Evolutionary conservation across 2,797 vertebrate species (phyloP), one percentile per base, ranked within the genome.

Genomic region (Phyllotis vaccarum): DNA sequence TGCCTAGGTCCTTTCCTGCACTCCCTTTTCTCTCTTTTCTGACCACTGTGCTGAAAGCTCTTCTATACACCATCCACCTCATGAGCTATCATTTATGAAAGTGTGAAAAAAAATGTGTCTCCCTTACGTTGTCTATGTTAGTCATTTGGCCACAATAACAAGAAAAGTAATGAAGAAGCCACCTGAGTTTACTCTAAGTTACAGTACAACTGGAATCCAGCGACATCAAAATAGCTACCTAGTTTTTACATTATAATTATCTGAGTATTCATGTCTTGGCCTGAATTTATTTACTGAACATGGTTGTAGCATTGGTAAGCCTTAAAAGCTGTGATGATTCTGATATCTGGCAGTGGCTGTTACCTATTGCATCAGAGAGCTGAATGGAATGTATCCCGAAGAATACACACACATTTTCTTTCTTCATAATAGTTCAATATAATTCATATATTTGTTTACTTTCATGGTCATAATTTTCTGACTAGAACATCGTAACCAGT

Each of bases 121-220:
- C 6, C 56, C 40, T 40, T 62, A 89, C 16, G 27, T n/a, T 78
- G 58, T 74, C 46, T 64, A 37, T n/a, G 40, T 8, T 24, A 64
- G 60, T 46, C 31, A 62, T 62, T 75, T 76, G 56, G 12, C n/a
- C 8, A 76, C 0, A 76, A 46, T 62, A 62, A 16, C 17, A 89
- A 89, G 17, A 16, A 75, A 75, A 24, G 2, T 34, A 76, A 62
- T 21, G 22, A 62, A 46, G n/a, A 3, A 62, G 5, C 21, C 1
- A 5, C 29, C 5, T 17, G n/a, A n/a, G 58, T 96, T 95, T 85
- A 86, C 62, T 52, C 86, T 87, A 66, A 96, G 9, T n/a, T 85
- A 60, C 13, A 75, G 80, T 93, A 34, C 1, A 64, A 11, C 34
- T 83, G 46, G 11, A 17, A n/a, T 78, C 46, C 37, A 49, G 52